Evolutionary conservation across 2,113 vertebrate species (phyloP).

Genomic region (Centrocercus urophasianus): DNA sequence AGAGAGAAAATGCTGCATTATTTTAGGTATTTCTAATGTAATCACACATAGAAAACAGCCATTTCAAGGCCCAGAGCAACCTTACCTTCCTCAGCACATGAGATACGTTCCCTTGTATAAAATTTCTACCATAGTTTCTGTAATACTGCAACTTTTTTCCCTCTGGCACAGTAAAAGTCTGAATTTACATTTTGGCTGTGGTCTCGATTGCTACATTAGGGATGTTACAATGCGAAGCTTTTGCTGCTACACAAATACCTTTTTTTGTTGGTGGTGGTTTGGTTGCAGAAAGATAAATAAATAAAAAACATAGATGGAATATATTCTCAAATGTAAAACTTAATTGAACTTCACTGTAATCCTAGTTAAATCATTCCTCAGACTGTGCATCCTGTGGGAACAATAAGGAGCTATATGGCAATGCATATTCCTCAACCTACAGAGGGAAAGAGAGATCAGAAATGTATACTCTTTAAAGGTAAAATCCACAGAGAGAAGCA

Average conservation of each 20-base stretch:
- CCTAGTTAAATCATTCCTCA: not conserved
- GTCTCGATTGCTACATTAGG: not conserved
- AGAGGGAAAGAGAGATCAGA: not conserved
- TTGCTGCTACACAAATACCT: not conserved
- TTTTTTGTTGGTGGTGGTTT: not conserved
- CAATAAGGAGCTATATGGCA: not conserved
- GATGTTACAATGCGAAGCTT: not conserved
- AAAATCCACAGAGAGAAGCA: conserved; percentile 5
- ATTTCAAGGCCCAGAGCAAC: not conserved
- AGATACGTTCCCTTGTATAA: not conserved
- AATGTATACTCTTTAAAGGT: conserved; percentile 25
- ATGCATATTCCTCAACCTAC: not conserved
- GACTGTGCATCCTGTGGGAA: not conserved
- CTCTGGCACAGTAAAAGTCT: not conserved
- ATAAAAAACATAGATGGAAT: not conserved
- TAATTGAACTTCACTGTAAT: not conserved
- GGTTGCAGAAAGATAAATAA: not conserved
- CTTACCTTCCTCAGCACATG: not conserved
- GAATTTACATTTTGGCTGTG: not conserved
- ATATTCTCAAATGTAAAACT: not conserved
- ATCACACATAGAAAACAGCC: not conserved
- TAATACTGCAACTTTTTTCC: not conserved
- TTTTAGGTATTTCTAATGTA: not conserved
- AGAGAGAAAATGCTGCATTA: not conserved
- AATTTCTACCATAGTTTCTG: not conserved